phyloP scores from a whole-genome alignment of 2,888 invertebrate species.

The Oasisia sp. region DNA sequence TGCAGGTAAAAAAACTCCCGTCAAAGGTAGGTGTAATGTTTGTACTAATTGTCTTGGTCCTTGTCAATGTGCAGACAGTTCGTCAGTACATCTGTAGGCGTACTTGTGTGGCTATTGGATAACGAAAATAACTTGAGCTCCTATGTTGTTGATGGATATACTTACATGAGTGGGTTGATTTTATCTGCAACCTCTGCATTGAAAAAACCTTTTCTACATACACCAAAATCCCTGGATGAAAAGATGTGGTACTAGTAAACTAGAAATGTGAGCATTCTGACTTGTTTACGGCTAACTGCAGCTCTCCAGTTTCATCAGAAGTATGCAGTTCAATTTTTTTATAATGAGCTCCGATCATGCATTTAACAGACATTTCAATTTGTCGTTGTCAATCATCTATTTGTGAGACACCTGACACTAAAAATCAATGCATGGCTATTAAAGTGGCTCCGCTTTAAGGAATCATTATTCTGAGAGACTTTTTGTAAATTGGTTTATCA shows the following conservation, averaged over 20 bases:
- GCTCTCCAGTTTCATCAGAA: neutral
- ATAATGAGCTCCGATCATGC: neutral
- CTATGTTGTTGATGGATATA: neutral
- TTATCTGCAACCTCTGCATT: neutral
- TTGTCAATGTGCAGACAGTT: neutral
- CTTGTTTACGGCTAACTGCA: neutral
- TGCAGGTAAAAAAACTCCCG: neutral
- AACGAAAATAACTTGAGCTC: neutral
- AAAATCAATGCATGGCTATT: conserved; percentile 7
- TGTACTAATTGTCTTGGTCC: neutral
- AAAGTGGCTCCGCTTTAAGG: neutral
- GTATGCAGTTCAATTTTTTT: neutral
- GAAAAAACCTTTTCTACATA: neutral
- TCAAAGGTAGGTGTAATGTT: neutral
- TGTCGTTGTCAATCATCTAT: neutral
- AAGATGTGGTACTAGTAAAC: neutral
- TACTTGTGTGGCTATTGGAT: neutral
- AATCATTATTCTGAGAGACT: neutral
- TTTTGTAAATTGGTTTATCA: neutral
- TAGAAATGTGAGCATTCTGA: neutral
- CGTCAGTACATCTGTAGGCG: neutral
- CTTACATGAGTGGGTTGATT: neutral
- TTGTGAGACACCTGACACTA: neutral
- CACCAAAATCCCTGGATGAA: neutral
- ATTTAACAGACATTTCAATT: conserved; percentile 17